Conservation (phyloP, 2,888 invertebrate species). For the Trichacis sp. region DNA sequence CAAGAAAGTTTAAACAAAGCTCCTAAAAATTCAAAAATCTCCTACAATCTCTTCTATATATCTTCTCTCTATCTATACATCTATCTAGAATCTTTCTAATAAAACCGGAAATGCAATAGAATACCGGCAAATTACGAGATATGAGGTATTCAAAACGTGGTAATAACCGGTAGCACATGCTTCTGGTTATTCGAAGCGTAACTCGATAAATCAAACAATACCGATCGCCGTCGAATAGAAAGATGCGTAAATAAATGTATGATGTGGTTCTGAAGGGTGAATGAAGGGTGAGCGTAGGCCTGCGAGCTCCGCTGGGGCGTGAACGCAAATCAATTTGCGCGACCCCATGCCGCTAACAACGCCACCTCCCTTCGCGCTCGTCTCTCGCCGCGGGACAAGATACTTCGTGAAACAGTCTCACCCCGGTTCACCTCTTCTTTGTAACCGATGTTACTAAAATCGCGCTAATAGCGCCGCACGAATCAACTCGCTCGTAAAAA, state of each 20-base stretch:
- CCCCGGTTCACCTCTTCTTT: constrained; percentile 38
- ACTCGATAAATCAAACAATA: constrained; percentile 65
- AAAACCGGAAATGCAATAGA: too few relatives aligned
- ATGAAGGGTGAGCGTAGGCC: constrained; percentile 44
- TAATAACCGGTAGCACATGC: constrained; percentile 61
- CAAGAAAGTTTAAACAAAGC: too few relatives aligned
- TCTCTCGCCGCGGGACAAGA: constrained; percentile 60
- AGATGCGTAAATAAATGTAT: constrained; percentile 61
- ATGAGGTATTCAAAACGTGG: constrained; percentile 14
- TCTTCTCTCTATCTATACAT: too few relatives aligned
- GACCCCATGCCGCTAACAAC: constrained; percentile 57
- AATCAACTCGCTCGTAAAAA: background rate
- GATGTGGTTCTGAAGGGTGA: constrained; percentile 61
- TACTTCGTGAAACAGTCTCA: constrained; percentile 51
- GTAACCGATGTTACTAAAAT: constrained; percentile 58
- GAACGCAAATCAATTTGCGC: constrained; percentile 69
- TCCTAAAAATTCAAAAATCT: too few relatives aligned
- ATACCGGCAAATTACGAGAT: background rate
- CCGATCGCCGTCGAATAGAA: constrained; percentile 49
- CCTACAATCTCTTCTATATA: too few relatives aligned
- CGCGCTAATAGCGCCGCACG: constrained; percentile 40
- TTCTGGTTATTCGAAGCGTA: constrained; percentile 58
- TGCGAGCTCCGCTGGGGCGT: constrained; percentile 62
- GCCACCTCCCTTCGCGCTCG: constrained; percentile 47
- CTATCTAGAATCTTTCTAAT: too few relatives aligned